These are phyloP conservation scores for Atta cephalotes DNA, from an alignment of 1,140 invertebrate genomes.

Conservation along the genomic window DNA sequence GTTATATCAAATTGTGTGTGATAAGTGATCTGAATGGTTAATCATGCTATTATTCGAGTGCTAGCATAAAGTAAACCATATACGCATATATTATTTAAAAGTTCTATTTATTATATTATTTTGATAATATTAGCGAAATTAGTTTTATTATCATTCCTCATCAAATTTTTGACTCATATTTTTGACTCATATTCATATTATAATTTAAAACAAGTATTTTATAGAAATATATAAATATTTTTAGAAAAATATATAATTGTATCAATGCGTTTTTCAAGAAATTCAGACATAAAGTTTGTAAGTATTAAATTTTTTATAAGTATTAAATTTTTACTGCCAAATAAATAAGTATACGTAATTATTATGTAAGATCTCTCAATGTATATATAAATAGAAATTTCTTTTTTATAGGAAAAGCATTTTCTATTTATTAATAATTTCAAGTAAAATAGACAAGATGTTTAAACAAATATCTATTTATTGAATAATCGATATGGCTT, in stretches of 20 bases:
- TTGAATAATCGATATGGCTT: background rate
- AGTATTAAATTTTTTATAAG: conserved; percentile 46
- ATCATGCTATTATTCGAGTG: background rate
- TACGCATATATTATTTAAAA: background rate
- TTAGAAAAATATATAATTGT: background rate
- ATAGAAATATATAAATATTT: conserved; percentile 14
- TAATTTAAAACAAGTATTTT: background rate
- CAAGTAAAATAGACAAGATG: too few species aligned
- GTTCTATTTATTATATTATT: conserved; percentile 70
- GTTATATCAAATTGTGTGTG: background rate
- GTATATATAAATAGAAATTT: conserved; percentile 66
- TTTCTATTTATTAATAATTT: conserved; percentile 4
- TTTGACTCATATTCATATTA: background rate
- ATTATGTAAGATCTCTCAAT: conserved; percentile 47
- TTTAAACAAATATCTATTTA: too few species aligned
- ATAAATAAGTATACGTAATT: conserved; percentile 39
- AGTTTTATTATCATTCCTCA: too few species aligned
- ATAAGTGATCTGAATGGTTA: background rate
- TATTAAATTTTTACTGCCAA: conserved; percentile 59
- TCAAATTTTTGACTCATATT: background rate
- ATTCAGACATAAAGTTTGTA: background rate
- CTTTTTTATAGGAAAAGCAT: conserved; percentile 56
- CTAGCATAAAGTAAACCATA: background rate
- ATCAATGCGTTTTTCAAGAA: background rate
- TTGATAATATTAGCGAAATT: conserved; percentile 15